phyloP scores from a whole-genome alignment of 2,888 invertebrate genomes.

The Invenusta paracnida region DNA sequence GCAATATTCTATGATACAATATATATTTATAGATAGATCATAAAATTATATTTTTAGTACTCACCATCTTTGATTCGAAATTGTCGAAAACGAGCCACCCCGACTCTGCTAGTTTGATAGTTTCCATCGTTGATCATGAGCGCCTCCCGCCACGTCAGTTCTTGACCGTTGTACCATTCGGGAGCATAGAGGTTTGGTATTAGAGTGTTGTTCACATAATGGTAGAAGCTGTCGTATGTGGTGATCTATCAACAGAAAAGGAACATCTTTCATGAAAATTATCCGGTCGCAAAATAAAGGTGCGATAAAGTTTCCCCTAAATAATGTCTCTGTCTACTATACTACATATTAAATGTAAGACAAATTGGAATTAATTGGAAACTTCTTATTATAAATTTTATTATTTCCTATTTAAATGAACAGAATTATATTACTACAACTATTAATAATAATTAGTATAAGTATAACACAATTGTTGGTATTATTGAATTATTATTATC shows the following conservation, averaged over 20 bases:
- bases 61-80: constrained; percentile 56
- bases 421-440: no score
- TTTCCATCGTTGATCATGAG: constrained; percentile 54
- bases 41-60: constrained; percentile 27
- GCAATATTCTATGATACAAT: background rate
- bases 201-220: constrained; percentile 53
- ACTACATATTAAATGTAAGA: no score
- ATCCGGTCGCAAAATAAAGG: no score
- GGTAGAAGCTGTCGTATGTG: constrained; percentile 52
- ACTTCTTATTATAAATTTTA: no score
- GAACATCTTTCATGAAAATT: background rate
- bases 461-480: no score
- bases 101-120: constrained; percentile 52
- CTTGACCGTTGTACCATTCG: constrained; percentile 54
- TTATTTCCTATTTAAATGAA: no score
- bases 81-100: constrained; percentile 56
- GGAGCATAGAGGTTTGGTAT: constrained; percentile 55
- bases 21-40: background rate
- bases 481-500: no score
- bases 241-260: constrained; percentile 49
- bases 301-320: no score
- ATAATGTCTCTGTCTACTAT: no score
- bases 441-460: no score
- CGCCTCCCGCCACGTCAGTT: constrained; percentile 56
- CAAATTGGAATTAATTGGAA: no score